These are phyloP conservation scores for Bungarus multicinctus DNA, from an alignment of 2,113 vertebrate species.

Conservation along the genomic window DNA sequence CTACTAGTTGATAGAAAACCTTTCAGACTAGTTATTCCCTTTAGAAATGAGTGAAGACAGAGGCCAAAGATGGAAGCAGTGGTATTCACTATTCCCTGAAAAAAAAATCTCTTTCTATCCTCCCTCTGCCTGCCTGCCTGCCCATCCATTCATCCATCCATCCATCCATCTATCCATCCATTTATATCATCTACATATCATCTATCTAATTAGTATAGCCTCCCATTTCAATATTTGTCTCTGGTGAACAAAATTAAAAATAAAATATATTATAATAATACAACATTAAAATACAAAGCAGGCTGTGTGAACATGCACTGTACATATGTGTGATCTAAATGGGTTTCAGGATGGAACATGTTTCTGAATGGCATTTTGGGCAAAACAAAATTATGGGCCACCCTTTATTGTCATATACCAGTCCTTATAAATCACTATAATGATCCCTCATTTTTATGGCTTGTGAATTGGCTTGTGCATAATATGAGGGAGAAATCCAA, in stretches of 20 bases:
- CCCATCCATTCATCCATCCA: accelerated
- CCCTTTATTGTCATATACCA: neutral
- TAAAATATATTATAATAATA: neutral
- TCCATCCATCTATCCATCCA: neutral
- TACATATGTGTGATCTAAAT: neutral
- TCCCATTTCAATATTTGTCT: neutral
- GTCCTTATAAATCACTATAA: neutral
- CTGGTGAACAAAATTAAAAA: neutral
- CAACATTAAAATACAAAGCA: neutral
- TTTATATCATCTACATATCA: neutral
- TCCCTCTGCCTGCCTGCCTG: neutral
- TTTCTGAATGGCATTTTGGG: neutral
- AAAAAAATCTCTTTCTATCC: neutral
- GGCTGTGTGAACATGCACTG: neutral
- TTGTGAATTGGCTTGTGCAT: neutral
- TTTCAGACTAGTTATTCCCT: neutral
- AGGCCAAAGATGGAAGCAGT: neutral
- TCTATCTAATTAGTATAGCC: neutral
- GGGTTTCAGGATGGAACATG: neutral
- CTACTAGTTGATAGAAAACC: too few relatives aligned
- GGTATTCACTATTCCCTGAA: too few relatives aligned
- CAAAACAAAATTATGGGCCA: neutral
- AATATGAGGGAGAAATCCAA: neutral
- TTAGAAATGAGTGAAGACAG: neutral
- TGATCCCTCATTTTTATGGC: neutral